A percentile compares a stretch with the other conserved stretches of the same genome.
Evolutionary conservation across 2,888 invertebrate species (phyloP).

Genomic region (Calephelis perditalis): DNA sequence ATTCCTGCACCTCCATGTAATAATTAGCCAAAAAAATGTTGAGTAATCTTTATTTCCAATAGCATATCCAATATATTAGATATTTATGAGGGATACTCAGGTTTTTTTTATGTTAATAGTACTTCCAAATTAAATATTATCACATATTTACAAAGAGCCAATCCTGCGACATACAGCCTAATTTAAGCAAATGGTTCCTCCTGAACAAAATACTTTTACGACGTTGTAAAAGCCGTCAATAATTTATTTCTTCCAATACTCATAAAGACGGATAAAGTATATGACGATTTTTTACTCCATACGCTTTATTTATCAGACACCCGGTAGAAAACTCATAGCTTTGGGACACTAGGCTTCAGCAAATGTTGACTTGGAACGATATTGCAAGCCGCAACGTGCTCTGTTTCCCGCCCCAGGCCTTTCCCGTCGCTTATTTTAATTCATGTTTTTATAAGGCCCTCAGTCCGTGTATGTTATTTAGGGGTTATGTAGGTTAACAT

Average conservation of each 20-base stretch:
- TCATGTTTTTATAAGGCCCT: constrained; percentile 15
- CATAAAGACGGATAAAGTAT: constrained; percentile 15
- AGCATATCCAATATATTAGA: no score
- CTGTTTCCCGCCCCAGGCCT: constrained; percentile 22
- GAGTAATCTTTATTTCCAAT: no score
- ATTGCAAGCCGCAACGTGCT: constrained; percentile 42
- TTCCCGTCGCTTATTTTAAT: constrained; percentile 23
- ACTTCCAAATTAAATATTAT: not conserved
- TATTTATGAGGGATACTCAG: no score
- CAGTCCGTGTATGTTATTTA: constrained; percentile 1
- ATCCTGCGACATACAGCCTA: not conserved
- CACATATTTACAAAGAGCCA: not conserved
- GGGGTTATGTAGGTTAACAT: not conserved
- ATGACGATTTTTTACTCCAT: constrained; percentile 12
- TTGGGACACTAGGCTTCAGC: constrained; percentile 50
- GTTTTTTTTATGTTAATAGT: no score
- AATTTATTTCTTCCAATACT: constrained; percentile 13
- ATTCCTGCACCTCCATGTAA: no score
- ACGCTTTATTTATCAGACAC: constrained; percentile 29
- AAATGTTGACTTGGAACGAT: constrained; percentile 64
- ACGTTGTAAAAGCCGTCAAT: constrained; percentile 11
- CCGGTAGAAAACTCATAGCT: constrained; percentile 51
- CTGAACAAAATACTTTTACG: constrained; percentile 13
- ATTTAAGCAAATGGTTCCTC: constrained; percentile 7
- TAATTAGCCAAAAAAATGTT: no score